These are phyloP conservation scores for Cybosia mesomella DNA, from an alignment of 2,888 invertebrate species.

Conservation along the genomic window DNA sequence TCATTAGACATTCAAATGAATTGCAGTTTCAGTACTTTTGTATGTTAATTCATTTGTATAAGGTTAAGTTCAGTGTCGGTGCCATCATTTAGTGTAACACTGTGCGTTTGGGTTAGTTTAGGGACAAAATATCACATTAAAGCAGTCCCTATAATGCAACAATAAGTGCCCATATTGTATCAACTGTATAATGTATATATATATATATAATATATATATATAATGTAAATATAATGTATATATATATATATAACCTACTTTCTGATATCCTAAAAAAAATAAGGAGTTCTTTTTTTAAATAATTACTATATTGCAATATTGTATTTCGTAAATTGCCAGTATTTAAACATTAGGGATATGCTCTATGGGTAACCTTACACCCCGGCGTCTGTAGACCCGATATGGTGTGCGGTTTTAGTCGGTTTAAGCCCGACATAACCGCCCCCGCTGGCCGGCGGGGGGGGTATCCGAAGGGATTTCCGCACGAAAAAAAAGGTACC, in stretches of 20 bases:
- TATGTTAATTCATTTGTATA: conserved; percentile 79
- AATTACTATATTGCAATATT: not conserved
- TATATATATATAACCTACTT: not conserved
- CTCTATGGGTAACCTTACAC: too few species aligned
- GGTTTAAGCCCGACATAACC: too few species aligned
- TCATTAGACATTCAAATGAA: conserved; percentile 80
- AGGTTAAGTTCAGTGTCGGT: conserved; percentile 85
- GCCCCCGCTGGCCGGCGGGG: too few species aligned
- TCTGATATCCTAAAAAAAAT: not conserved
- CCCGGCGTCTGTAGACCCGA: too few species aligned
- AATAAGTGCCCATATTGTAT: not conserved
- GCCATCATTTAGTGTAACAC: conserved; percentile 67
- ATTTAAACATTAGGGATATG: too few species aligned
- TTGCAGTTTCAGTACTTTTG: conserved; percentile 83
- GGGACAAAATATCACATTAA: conserved; percentile 6
- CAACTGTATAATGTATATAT: not conserved
- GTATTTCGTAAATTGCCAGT: not conserved
- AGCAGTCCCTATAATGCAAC: not conserved
- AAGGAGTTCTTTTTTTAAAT: not conserved
- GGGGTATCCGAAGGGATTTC: too few species aligned
- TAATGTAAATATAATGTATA: too few species aligned
- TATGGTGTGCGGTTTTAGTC: too few species aligned
- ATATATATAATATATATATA: too few species aligned
- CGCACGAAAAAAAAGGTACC: too few species aligned
- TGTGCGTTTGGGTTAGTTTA: conserved; percentile 47